Evolutionary conservation across 2,888 invertebrate species (phyloP), one percentile per base, ranked within the genome.

Genomic region (Drosophila tanythrix): DNA sequence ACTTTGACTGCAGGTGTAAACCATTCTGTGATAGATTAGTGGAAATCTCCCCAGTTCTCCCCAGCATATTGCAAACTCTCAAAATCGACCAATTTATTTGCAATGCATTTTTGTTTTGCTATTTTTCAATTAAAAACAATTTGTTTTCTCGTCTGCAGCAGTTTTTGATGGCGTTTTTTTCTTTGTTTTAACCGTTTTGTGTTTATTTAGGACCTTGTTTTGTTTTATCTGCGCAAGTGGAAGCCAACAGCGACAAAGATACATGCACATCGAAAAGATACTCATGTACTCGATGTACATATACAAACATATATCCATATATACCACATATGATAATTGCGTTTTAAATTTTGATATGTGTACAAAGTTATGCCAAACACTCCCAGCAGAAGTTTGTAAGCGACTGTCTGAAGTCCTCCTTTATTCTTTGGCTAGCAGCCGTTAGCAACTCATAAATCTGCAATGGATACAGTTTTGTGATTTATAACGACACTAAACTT

Each of bases 371-470:
- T 31, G n/a, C 55, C 1, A 36, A 31, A 13, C 53, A 38, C 21
- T n/a, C 2, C 13, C 7, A 7, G 7, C 27, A 18, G 10, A 2
- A 58, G 31, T 18, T 67, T 13, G 11, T 6, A 11, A 59, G 46
- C 51, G 48, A 33, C 38, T 48, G 52, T 29, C 18, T n/a, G 8
- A 52, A 59, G 35, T 76, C 18, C 43, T 51, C 46, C 55, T 27
- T 52, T 7, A 59, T 67, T 61, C 59, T 64, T 66, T 71, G 53
- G 56, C 55, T 52, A 69, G 76, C 77, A 79, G 75, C 82, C 83
- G 91, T 91, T 91, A 87, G 79, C 92, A 92, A 88, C 89, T 83
- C 91, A 90, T 91, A 91, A 91, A 91, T 91, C 92, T 89, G 88
- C 62, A 56, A 85, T 81, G 88, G 87, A 76, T 85, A 72, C 68